phyloP scores from a whole-genome alignment of 2,888 invertebrate species.

The Tenthredo distinguenda region DNA sequence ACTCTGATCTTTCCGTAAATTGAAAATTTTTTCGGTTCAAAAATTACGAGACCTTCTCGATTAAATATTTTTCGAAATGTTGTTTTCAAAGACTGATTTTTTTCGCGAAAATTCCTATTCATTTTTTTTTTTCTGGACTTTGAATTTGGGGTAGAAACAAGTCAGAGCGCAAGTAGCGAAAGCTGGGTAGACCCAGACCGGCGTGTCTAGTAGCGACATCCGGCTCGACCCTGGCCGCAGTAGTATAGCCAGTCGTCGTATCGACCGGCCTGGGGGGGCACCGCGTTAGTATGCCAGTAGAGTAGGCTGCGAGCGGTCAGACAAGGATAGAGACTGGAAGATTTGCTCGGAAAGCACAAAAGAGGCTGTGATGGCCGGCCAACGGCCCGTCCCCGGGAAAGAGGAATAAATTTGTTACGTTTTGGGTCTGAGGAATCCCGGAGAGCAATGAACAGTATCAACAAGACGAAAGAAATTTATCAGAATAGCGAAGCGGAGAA shows the following conservation, averaged over 20 bases:
- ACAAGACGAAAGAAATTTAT: background rate
- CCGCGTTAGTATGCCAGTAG: constrained; percentile 70
- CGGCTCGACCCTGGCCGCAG: constrained; percentile 45
- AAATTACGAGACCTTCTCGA: background rate
- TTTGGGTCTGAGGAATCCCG: background rate
- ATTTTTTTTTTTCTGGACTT: background rate
- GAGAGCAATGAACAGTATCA: constrained; percentile 28
- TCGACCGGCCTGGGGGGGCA: constrained; percentile 68
- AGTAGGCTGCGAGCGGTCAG: constrained; percentile 68
- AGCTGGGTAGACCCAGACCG: background rate
- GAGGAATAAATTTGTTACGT: constrained; percentile 31
- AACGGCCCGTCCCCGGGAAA: background rate
- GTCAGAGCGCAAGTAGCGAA: constrained; percentile 4
- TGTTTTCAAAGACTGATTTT: background rate
- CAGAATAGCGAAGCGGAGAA: background rate
- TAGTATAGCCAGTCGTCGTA: constrained; percentile 56
- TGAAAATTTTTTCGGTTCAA: background rate
- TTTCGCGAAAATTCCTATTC: background rate
- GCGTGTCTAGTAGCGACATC: constrained; percentile 20
- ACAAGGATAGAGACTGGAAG: constrained; percentile 63
- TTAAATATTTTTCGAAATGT: background rate
- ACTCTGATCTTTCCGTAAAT: background rate
- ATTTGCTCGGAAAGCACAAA: constrained; percentile 60
- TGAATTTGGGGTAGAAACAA: background rate
- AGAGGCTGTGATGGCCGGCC: constrained; percentile 54